These are phyloP conservation scores for Anser cygnoides DNA, from an alignment of 2,113 vertebrate genomes.

Conservation along the genomic window DNA sequence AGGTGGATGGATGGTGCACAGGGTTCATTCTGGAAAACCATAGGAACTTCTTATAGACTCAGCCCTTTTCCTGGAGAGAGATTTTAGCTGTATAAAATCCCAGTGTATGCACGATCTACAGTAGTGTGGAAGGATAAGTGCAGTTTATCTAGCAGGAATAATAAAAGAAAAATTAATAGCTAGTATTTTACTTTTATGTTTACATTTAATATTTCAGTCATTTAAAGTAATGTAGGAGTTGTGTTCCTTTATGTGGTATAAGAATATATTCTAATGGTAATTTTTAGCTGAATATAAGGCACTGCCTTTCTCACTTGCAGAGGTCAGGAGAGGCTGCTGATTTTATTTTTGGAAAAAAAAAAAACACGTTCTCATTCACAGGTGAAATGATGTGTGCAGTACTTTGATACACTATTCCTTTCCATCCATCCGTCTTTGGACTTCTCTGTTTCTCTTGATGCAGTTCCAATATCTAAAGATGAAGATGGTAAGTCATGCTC, in stretches of 20 bases:
- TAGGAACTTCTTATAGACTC: neutral
- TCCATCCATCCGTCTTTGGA: neutral
- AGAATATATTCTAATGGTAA: neutral
- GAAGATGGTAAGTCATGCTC: neutral
- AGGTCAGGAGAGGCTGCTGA: neutral
- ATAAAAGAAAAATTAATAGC: neutral
- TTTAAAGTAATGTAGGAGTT: neutral
- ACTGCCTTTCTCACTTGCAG: neutral
- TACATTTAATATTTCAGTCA: neutral
- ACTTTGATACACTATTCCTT: neutral
- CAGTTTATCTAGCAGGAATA: neutral
- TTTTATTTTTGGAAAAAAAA: neutral
- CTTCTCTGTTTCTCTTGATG: neutral
- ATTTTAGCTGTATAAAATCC: neutral
- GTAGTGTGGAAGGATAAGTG: neutral
- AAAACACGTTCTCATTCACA: rapidly evolving
- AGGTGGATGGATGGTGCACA: neutral
- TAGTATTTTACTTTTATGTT: neutral
- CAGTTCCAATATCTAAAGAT: neutral
- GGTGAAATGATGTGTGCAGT: neutral
- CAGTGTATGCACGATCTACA: neutral
- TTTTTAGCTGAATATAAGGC: neutral
- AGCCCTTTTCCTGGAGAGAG: neutral
- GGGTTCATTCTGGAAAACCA: neutral
- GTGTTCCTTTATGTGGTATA: neutral